Conservation (phyloP, 2,888 invertebrate genomes). For the Saturnia japonica region DNA sequence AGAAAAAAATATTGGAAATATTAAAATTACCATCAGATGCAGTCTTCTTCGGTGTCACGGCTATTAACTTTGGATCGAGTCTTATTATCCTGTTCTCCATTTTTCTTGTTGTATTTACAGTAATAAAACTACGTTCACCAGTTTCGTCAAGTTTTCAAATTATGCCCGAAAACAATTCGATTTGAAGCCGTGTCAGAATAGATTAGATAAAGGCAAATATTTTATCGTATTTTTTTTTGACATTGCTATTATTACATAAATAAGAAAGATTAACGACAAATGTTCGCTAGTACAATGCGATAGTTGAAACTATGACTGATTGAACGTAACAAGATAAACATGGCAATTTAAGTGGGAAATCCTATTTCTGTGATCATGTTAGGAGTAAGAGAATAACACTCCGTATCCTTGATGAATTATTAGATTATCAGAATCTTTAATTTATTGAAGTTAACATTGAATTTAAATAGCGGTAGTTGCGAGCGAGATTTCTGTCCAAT, state of each 20-base stretch:
- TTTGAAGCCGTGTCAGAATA: slow-evolving; percentile 43
- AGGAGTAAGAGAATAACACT: neutral
- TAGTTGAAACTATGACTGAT: neutral
- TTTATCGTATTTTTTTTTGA: slow-evolving; percentile 43
- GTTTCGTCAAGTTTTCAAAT: slow-evolving; percentile 44
- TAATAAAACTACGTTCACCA: slow-evolving; percentile 33
- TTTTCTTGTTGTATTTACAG: slow-evolving; percentile 36
- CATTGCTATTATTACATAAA: slow-evolving; percentile 32
- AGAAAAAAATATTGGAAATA: neutral
- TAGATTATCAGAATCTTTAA: neutral
- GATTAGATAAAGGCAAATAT: slow-evolving; percentile 61
- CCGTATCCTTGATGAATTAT: neutral
- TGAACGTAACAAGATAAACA: slow-evolving; percentile 9
- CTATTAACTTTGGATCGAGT: slow-evolving; percentile 43
- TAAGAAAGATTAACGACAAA: slow-evolving; percentile 12
- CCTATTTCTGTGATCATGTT: neutral
- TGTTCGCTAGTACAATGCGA: neutral
- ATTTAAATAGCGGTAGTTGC: neutral
- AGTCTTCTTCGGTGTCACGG: slow-evolving; percentile 49
- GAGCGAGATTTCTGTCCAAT: too few species aligned
- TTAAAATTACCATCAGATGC: slow-evolving; percentile 57
- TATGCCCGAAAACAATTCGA: slow-evolving; percentile 50
- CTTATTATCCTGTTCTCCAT: slow-evolving; percentile 59
- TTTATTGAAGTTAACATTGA: neutral
- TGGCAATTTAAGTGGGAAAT: neutral